Evolutionary conservation across 1,140 invertebrate genomes (phyloP).

Genomic region (Pteromalus puparum): DNA sequence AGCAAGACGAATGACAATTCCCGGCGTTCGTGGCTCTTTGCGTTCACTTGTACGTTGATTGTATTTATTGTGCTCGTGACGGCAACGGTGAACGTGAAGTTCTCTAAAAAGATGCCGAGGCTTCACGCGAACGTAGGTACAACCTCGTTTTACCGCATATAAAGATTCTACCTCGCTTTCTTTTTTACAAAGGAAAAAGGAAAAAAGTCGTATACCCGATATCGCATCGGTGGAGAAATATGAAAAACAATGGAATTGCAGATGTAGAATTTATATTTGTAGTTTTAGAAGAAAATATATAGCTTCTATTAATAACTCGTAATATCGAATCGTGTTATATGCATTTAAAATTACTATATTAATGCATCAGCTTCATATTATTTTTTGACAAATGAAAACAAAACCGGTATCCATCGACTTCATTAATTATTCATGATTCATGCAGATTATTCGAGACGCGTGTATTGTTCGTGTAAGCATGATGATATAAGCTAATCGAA

Average conservation of each 20-base stretch:
- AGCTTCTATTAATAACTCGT: background rate
- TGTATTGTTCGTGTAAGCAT: slow-evolving; percentile 27
- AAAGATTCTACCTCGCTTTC: background rate
- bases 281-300: too few relatives aligned
- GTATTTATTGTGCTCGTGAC: slow-evolving; percentile 12
- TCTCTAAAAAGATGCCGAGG: background rate
- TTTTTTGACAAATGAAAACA: background rate
- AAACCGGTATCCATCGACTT: background rate
- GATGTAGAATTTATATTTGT: too few relatives aligned
- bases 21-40: background rate
- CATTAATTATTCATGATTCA: slow-evolving; percentile 46
- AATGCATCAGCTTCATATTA: background rate
- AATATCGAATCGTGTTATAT: background rate
- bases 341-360: too few relatives aligned
- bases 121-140: background rate
- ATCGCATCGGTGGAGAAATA: background rate
- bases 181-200: background rate
- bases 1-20: slow-evolving; percentile 40
- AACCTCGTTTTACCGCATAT: background rate
- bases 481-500: background rate
- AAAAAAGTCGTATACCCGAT: too few relatives aligned
- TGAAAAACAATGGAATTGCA: background rate
- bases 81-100: background rate
- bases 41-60: slow-evolving; percentile 22
- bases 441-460: slow-evolving; percentile 1